These are phyloP conservation scores for Gadus chalcogrammus DNA, from an alignment of 2,113 vertebrate genomes.

Conservation along the genomic window DNA sequence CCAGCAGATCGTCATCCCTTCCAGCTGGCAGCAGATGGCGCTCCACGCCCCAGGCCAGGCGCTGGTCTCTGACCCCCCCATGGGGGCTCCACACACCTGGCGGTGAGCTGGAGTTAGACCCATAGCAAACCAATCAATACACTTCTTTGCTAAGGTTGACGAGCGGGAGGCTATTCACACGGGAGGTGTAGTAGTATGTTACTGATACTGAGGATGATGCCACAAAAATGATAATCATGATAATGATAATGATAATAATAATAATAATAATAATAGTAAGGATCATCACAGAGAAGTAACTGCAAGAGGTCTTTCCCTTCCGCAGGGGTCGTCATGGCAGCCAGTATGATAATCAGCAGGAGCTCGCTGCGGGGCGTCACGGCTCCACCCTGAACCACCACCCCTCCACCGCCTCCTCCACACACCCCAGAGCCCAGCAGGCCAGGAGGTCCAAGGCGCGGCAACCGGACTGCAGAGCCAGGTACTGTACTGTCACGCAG, in stretches of 20 bases:
- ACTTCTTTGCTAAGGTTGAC: too few relatives aligned
- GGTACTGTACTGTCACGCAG: conserved; percentile 58
- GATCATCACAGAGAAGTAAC: not conserved
- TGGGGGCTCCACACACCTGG: conserved; percentile 85
- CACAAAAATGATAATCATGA: not conserved
- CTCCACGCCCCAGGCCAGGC: conserved; percentile 89
- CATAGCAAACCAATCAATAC: too few relatives aligned
- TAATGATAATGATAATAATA: too few relatives aligned
- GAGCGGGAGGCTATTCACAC: too few relatives aligned
- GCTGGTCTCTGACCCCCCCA: conserved; percentile 80
- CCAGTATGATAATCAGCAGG: conserved; percentile 88
- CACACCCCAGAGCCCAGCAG: conserved; percentile 81
- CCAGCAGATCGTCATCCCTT: conserved; percentile 95
- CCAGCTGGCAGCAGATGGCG: conserved; percentile 95
- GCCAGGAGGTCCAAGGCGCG: conserved; percentile 86
- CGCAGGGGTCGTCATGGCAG: conserved; percentile 80
- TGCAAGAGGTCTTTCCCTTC: not conserved
- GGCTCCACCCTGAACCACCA: conserved; percentile 80
- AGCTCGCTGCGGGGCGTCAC: conserved; percentile 80
- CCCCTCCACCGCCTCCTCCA: conserved; percentile 77
- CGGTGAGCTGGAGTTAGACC: conserved; percentile 70
- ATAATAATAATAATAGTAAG: not conserved
- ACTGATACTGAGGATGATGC: too few relatives aligned
- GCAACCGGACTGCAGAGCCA: conserved; percentile 75
- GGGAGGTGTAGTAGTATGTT: too few relatives aligned